Base-by-base conservation (phyloP, 2,888 invertebrate genomes). In the Anorthoa munda region DNA sequence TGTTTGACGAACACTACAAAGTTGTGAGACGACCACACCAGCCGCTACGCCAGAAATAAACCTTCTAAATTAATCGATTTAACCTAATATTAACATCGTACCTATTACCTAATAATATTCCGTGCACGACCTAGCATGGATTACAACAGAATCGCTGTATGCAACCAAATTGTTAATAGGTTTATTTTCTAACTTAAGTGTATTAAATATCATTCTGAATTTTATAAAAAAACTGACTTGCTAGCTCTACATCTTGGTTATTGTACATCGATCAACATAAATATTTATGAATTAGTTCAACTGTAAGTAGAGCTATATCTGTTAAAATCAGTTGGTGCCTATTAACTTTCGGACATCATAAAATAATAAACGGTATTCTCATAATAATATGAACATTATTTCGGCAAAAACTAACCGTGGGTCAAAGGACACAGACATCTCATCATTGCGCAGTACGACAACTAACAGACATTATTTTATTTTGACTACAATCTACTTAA, bases 1-100 rank as follows among this genome's bases (percentile, higher is more conserved):
- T 86, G 84, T 88, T 87, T 86, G 80, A 80, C 53, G 72, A 82
- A 78, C 86, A 87, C 87, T 88, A 84, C 77, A 88, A 74, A 81
- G 68, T 75, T 60, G 51, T 53, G 61, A 60, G 66, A 45, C 55
- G 53, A 50, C 64, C 64, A 46, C 64, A 70, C 55, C 50, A 65
- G 59, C 21, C 50, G n/a, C 59, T 23, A 64, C 12, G 56, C 61
- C 45, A 21, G 73, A 74, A 77, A 70, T 83, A 81, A 76, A 74
- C 70, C 61, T 68, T 23, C 7, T 61, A 75, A 79, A 61, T 75
- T 56, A 75, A 81, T 83, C 55, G 63, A 74, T 77, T 56, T 53
- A 67, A 71, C 59, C 51, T 63, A 68, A 69, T 79, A 72, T 68
- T 72, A 64, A 70, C 66, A 56, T 64, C 58, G 39, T 69, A 39